phyloP scores from a whole-genome alignment of 2,797 vertebrate genomes.

The Sebastes taczanowskii region DNA sequence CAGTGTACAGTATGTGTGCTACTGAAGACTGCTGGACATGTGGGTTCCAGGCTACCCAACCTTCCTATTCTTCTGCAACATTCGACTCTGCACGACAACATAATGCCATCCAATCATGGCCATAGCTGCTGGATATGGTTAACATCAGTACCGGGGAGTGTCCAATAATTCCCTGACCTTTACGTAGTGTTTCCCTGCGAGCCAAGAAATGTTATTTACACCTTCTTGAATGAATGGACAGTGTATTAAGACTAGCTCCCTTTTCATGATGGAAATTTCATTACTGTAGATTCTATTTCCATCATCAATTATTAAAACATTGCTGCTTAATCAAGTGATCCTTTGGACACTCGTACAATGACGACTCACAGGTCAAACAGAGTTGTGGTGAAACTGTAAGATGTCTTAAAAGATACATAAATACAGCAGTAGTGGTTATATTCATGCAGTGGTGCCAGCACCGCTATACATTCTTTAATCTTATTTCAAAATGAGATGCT shows the following conservation, averaged over 20 bases:
- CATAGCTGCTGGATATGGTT: constrained; percentile 43
- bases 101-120: not conserved
- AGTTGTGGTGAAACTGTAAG: constrained; percentile 3
- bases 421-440: not conserved
- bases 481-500: constrained; percentile 11
- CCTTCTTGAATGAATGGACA: constrained; percentile 64
- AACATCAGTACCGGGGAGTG: constrained; percentile 15
- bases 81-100: not conserved
- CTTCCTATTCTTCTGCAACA: not conserved
- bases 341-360: constrained; percentile 26
- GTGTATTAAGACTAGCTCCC: constrained; percentile 75
- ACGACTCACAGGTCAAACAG: constrained; percentile 35
- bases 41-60: not conserved
- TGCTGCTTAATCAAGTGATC: constrained; percentile 72
- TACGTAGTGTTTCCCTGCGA: constrained; percentile 34
- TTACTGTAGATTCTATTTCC: constrained; percentile 89
- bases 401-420: not conserved
- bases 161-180: constrained; percentile 55
- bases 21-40: not conserved
- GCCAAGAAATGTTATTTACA: constrained; percentile 69
- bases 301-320: constrained; percentile 92
- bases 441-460: not conserved
- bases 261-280: constrained; percentile 94
- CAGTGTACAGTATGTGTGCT: not conserved
- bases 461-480: not conserved